phyloP scores from a whole-genome alignment of 2,113 vertebrate genomes.

The Bujurquina vittata region DNA sequence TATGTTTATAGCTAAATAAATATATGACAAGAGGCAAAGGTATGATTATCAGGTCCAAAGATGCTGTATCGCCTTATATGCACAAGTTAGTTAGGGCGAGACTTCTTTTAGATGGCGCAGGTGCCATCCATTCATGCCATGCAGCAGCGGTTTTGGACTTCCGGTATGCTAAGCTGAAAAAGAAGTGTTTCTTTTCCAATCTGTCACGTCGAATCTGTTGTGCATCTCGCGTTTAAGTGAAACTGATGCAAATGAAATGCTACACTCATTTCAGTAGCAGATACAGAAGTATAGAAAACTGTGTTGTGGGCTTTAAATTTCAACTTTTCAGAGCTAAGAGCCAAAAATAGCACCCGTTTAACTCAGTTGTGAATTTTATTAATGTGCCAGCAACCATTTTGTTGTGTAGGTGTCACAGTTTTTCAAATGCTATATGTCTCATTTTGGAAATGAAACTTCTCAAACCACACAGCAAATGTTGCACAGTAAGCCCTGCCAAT shows the following conservation, averaged over 20 bases:
- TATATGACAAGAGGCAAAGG: not conserved
- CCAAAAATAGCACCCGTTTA: conserved; percentile 2
- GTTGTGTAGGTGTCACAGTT: conserved; percentile 52
- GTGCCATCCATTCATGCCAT: not conserved
- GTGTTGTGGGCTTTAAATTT: not conserved
- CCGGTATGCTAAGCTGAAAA: not conserved
- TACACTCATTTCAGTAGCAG: not conserved
- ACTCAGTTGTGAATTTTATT: conserved; percentile 17
- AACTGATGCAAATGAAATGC: not conserved
- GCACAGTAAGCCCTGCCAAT: conserved; percentile 51
- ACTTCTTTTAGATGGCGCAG: not conserved
- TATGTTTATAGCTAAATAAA: not conserved
- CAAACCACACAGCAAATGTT: conserved; percentile 67
- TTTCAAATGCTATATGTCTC: conserved; percentile 42
- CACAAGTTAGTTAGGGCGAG: not conserved
- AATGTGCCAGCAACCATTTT: conserved; percentile 36
- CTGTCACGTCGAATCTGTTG: not conserved
- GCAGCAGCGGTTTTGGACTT: not conserved
- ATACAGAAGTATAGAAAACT: not conserved
- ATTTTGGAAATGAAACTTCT: conserved; percentile 62
- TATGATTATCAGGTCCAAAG: not conserved
- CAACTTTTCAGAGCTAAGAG: not conserved
- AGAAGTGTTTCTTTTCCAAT: not conserved
- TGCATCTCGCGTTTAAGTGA: not conserved
- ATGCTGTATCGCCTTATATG: not conserved